Evolutionary conservation across 1,140 invertebrate species (phyloP).

Genomic region (Halesus radiatus): DNA sequence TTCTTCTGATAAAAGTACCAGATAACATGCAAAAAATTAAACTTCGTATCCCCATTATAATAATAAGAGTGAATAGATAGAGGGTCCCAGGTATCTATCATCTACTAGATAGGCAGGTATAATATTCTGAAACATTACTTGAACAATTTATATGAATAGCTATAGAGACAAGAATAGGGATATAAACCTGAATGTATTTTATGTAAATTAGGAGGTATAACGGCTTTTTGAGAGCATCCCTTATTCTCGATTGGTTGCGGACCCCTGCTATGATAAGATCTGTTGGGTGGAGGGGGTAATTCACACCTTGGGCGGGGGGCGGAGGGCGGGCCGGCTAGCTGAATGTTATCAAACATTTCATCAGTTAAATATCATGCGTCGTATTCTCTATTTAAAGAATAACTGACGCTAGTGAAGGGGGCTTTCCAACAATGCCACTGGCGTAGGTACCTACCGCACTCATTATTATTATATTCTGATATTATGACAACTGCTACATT

Average conservation of each 20-base stretch:
- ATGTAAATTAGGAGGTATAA: conserved; percentile 3
- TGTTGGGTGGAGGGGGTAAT: conserved; percentile 16
- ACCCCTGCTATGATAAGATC: not conserved
- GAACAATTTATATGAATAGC: no score
- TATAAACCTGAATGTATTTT: not conserved
- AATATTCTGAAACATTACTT: no score
- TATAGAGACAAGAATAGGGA: not conserved
- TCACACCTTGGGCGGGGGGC: conserved; percentile 32
- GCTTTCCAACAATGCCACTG: not conserved
- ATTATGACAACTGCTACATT: no score
- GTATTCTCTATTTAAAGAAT: conserved; percentile 35
- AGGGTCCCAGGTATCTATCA: no score
- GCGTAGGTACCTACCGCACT: not conserved
- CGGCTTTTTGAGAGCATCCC: not conserved
- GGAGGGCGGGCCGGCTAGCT: conserved; percentile 39
- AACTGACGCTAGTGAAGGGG: conserved; percentile 3
- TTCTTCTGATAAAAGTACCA: no score
- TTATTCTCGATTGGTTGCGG: conserved; percentile 1
- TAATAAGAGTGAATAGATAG: no score
- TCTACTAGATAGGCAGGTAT: no score
- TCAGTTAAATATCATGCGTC: conserved; percentile 48
- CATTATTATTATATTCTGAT: no score
- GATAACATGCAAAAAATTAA: no score
- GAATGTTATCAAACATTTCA: conserved; percentile 56
- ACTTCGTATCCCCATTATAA: no score